Conservation (phyloP, 2,888 invertebrate genomes). For the Toxonevra muliebris region DNA sequence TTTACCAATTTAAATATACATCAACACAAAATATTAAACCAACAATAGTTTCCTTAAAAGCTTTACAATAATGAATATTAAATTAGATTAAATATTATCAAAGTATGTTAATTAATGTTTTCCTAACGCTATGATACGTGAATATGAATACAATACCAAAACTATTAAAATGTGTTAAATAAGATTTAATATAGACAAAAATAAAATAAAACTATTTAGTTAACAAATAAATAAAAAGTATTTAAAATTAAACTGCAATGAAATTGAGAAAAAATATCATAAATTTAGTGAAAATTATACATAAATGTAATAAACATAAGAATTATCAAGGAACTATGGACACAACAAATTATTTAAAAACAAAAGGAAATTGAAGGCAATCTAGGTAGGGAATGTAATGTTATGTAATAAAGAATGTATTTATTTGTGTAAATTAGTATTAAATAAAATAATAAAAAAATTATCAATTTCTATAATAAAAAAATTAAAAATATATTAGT, state of each 20-base stretch:
- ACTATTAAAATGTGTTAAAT: too few relatives aligned
- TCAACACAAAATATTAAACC: constrained; percentile 4
- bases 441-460: constrained; percentile 30
- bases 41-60: constrained; percentile 32
- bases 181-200: not conserved
- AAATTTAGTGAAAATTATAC: constrained; percentile 1
- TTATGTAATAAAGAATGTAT: constrained; percentile 15
- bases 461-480: constrained; percentile 27
- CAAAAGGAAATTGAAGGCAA: constrained; percentile 57
- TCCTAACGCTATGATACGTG: constrained; percentile 16
- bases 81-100: constrained; percentile 23
- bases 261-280: constrained; percentile 29
- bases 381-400: constrained; percentile 56
- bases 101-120: constrained; percentile 13
- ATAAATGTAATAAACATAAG: constrained; percentile 17
- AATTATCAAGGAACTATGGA: constrained; percentile 19
- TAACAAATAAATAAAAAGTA: constrained; percentile 10
- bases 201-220: constrained; percentile 14
- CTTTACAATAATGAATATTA: constrained; percentile 26
- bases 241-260: constrained; percentile 23
- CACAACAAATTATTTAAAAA: constrained; percentile 30
- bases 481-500: constrained; percentile 7
- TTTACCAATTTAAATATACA: constrained; percentile 3
- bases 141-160: constrained; percentile 26
- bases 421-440: constrained; percentile 37